Evolutionary conservation across 1,140 invertebrate genomes (phyloP).

Genomic region (Apis laboriosa): DNA sequence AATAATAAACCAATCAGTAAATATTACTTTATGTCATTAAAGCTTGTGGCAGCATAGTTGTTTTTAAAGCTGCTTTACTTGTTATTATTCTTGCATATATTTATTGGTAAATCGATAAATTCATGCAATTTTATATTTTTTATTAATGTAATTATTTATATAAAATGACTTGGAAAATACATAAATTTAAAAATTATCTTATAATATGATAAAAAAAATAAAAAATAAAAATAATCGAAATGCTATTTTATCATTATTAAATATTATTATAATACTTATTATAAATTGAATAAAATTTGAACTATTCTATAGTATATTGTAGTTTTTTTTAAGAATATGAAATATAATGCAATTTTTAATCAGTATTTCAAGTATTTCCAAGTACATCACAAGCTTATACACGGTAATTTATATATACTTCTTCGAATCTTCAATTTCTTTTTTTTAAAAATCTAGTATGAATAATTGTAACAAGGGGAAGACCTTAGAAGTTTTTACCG

Average conservation of each 20-base stretch:
- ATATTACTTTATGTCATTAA: constrained; percentile 41
- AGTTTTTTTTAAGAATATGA: not conserved
- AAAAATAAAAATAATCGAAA: not conserved
- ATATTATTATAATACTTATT: no score
- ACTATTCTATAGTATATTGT: not conserved
- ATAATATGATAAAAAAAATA: not conserved
- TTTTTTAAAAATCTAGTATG: not conserved
- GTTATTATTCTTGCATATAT: not conserved
- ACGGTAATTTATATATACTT: not conserved
- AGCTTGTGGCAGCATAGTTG: constrained; percentile 24
- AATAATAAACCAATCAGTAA: constrained; percentile 39
- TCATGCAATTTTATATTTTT: not conserved
- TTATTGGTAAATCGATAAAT: not conserved
- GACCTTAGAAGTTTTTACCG: constrained; percentile 23
- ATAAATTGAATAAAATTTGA: constrained; percentile 8
- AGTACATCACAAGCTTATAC: not conserved
- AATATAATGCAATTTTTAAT: not conserved
- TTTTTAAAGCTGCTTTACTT: constrained; percentile 22
- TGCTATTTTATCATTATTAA: not conserved
- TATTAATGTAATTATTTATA: not conserved
- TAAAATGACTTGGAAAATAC: not conserved
- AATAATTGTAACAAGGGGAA: constrained; percentile 23
- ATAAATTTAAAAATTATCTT: not conserved
- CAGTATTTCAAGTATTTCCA: not conserved
- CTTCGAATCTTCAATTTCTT: not conserved